Conservation (phyloP, 2,113 vertebrate genomes). For the Carassius auratus region DNA sequence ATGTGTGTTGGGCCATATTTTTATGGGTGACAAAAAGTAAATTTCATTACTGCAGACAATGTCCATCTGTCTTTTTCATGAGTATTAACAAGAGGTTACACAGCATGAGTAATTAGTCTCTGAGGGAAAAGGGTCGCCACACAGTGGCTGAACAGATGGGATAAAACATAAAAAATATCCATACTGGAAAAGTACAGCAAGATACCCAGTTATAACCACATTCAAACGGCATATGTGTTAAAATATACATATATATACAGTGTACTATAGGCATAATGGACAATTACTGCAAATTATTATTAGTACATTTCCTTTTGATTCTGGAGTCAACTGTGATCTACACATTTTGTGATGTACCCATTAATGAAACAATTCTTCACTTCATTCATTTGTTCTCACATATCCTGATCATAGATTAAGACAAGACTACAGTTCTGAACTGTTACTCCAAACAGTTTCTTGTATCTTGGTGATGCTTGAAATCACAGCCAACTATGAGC, state of each 20-base stretch:
- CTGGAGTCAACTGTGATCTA: background rate
- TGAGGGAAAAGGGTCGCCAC: constrained; percentile 29
- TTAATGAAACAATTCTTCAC: background rate
- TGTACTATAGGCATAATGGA: background rate
- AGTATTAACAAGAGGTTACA: constrained; percentile 49
- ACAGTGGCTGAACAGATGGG: constrained; percentile 28
- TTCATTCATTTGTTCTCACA: background rate
- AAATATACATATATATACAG: background rate
- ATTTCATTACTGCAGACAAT: constrained; percentile 29
- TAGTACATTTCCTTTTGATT: background rate
- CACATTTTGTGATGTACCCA: background rate
- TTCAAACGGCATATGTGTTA: background rate
- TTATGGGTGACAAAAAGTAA: constrained; percentile 22
- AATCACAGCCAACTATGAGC: constrained; percentile 29
- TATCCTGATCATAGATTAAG: background rate
- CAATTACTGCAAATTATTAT: background rate
- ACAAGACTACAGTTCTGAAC: background rate
- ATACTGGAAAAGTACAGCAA: background rate
- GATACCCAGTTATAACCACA: background rate
- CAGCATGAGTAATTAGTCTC: constrained; percentile 47
- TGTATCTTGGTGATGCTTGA: background rate
- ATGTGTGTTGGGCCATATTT: background rate
- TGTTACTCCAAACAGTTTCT: background rate
- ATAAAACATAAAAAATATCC: background rate
- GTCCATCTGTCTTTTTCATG: constrained; percentile 47